Conservation (phyloP, 2,888 invertebrate species). For the Caenorhabditis sp. region DNA sequence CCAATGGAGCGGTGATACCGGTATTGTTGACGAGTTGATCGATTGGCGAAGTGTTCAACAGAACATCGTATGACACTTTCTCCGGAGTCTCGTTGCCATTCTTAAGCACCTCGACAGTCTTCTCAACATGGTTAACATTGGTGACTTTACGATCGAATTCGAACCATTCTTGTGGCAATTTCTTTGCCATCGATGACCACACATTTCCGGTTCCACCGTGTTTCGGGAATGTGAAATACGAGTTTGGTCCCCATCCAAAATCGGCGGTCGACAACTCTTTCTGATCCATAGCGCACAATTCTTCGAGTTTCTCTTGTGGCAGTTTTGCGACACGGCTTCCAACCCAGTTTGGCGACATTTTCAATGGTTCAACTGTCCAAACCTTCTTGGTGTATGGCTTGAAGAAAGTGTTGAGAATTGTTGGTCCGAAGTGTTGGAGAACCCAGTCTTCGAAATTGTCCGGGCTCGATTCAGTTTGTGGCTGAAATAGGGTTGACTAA, state of each 20-base stretch:
- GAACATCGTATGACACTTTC: slow-evolving; percentile 59
- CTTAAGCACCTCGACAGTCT: slow-evolving; percentile 50
- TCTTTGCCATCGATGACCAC: slow-evolving; percentile 66
- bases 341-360: slow-evolving; percentile 69
- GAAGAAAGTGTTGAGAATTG: slow-evolving; percentile 67
- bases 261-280: slow-evolving; percentile 66
- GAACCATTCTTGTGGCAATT: slow-evolving; percentile 66
- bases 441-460: slow-evolving; percentile 69
- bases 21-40: slow-evolving; percentile 65
- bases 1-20: slow-evolving; percentile 56
- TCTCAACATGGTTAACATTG: slow-evolving; percentile 49
- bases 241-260: slow-evolving; percentile 70
- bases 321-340: slow-evolving; percentile 69
- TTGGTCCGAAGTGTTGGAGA: slow-evolving; percentile 67
- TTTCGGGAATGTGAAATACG: slow-evolving; percentile 68
- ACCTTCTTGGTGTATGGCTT: slow-evolving; percentile 69
- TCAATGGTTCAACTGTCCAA: slow-evolving; percentile 68
- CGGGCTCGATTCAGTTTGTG: slow-evolving; percentile 39
- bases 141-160: slow-evolving; percentile 58
- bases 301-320: slow-evolving; percentile 68
- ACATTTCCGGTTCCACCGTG: slow-evolving; percentile 71
- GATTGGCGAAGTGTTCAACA: slow-evolving; percentile 66
- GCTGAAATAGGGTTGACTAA: slow-evolving; percentile 16
- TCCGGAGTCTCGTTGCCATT: slow-evolving; percentile 39
- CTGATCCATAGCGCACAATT: slow-evolving; percentile 65